A percentile compares a stretch with the other conserved stretches of the same genome.
These are phyloP conservation scores for Malaclemys terrapin DNA, from an alignment of 2,113 vertebrate genomes.

Conservation along the genomic window DNA sequence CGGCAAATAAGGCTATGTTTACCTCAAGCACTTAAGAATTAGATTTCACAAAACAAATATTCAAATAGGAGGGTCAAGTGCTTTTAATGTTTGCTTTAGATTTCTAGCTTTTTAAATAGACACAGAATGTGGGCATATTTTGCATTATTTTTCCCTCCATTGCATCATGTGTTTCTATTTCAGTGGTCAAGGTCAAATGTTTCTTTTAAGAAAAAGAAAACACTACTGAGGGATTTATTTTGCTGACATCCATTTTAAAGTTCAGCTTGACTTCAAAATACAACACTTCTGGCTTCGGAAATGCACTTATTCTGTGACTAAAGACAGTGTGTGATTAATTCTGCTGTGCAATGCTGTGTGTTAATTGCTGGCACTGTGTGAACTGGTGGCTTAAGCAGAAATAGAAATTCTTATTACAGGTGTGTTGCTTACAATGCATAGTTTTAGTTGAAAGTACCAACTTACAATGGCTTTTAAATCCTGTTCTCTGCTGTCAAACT, in stretches of 20 bases:
- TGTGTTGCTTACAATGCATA: constrained; percentile 55
- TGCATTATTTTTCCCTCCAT: neutral
- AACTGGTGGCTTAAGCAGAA: constrained; percentile 69
- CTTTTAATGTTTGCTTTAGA: neutral
- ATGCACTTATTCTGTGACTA: constrained; percentile 32
- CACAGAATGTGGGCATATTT: neutral
- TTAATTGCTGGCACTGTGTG: constrained; percentile 73
- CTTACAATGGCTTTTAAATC: constrained; percentile 39
- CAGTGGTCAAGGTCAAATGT: neutral
- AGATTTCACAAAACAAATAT: neutral
- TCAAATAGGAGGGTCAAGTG: fast-evolving
- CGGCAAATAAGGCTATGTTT: neutral
- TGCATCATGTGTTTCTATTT: fast-evolving
- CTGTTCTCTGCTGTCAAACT: constrained; percentile 44
- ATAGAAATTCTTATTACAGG: constrained; percentile 52
- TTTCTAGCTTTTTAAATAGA: neutral
- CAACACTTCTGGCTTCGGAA: constrained; percentile 32
- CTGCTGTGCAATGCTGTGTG: constrained; percentile 43
- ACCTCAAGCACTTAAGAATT: neutral
- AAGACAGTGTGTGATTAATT: constrained; percentile 63
- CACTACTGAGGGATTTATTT: neutral
- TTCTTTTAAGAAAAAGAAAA: neutral
- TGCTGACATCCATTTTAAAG: neutral
- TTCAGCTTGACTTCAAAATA: neutral
- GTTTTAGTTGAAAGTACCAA: constrained; percentile 37